phyloP scores from a whole-genome alignment of 2,888 invertebrate genomes.

The Sesia apiformis region DNA sequence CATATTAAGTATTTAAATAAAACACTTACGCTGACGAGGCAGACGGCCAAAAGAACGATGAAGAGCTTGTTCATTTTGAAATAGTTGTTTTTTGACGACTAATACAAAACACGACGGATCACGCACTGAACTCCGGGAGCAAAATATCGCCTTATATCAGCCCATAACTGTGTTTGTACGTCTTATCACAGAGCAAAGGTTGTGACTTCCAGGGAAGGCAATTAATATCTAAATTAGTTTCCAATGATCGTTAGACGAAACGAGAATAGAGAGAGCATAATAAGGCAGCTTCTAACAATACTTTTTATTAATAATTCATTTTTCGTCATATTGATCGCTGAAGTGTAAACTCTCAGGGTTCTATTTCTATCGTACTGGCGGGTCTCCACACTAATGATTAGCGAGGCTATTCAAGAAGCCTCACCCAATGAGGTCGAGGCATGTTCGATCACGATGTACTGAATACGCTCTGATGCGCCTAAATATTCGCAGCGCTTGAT shows the following conservation, averaged over 20 bases:
- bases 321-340: too few relatives aligned
- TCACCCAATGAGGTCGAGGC: too few relatives aligned
- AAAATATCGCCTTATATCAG: conserved; percentile 22
- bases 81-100: neutral
- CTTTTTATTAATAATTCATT: too few relatives aligned
- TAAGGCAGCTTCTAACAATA: neutral
- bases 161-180: conserved; percentile 15
- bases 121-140: conserved; percentile 20
- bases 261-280: neutral
- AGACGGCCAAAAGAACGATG: conserved; percentile 41
- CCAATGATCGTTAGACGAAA: conserved; percentile 15
- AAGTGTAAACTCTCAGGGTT: too few relatives aligned
- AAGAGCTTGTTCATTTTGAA: conserved; percentile 47
- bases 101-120: conserved; percentile 7
- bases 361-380: too few relatives aligned
- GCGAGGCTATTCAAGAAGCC: too few relatives aligned
- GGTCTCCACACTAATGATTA: too few relatives aligned
- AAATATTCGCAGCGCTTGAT: too few relatives aligned
- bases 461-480: too few relatives aligned
- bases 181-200: conserved; percentile 33
- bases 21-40: conserved; percentile 46
- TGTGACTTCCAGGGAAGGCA: conserved; percentile 15
- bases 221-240: conserved; percentile 27
- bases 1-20: neutral
- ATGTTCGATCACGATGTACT: too few relatives aligned